Percentiles rank a stretch among this genome's conserved stretches.
Conservation (phyloP, 2,888 invertebrate genomes). For the Cosmorhoe ocellata region DNA sequence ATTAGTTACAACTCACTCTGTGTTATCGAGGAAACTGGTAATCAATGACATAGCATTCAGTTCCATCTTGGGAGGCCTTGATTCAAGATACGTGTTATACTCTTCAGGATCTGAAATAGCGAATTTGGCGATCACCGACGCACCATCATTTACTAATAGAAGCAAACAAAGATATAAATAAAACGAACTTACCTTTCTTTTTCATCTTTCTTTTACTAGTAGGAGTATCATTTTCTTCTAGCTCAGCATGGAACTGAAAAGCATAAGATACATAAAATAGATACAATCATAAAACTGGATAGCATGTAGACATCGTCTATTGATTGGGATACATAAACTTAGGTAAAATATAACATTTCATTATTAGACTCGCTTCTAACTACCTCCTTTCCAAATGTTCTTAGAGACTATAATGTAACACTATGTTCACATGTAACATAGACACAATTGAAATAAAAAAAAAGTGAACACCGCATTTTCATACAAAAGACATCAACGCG, state of each 20-base stretch:
- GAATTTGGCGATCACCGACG: neutral
- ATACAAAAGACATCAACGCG: too few species aligned
- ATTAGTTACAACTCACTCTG: slow-evolving; percentile 67
- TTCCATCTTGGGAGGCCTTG: slow-evolving; percentile 87
- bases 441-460: too few species aligned
- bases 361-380: neutral
- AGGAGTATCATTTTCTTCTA: slow-evolving; percentile 60
- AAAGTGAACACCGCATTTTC: too few species aligned
- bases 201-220: slow-evolving; percentile 46
- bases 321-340: too few species aligned
- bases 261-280: too few species aligned
- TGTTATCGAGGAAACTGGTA: slow-evolving; percentile 79
- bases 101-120: slow-evolving; percentile 74
- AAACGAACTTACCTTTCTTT: slow-evolving; percentile 52
- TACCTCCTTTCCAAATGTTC: neutral
- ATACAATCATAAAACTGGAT: too few species aligned
- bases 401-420: too few species aligned
- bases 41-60: slow-evolving; percentile 84
- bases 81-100: slow-evolving; percentile 84
- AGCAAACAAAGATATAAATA: slow-evolving; percentile 5
- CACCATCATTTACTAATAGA: too few species aligned
- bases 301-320: neutral
- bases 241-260: slow-evolving; percentile 87
- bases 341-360: too few species aligned
- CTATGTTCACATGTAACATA: too few species aligned